phyloP scores from a whole-genome alignment of 53 echinoderm and acorn worm species.

The Crossaster papposus region DNA sequence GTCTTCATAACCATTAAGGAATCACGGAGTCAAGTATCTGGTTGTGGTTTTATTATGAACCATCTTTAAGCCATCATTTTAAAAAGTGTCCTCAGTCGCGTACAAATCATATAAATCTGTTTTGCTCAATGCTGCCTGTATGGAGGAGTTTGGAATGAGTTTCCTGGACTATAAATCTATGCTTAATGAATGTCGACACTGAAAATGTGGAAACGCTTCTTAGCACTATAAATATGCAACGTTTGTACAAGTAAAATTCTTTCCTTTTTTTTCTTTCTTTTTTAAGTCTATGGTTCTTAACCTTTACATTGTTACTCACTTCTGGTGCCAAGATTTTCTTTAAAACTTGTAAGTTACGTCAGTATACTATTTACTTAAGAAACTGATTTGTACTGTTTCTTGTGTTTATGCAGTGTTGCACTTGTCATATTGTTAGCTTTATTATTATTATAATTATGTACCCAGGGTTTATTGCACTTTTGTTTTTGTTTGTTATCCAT shows the following conservation, averaged over 20 bases:
- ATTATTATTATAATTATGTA: background rate
- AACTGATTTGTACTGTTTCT: background rate
- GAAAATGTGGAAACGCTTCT: background rate
- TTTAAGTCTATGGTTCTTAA: background rate
- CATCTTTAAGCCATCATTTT: too few species aligned
- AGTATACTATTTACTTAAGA: background rate
- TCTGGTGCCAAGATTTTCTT: background rate
- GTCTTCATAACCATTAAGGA: background rate
- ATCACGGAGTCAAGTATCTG: background rate
- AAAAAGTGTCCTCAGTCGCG: too few species aligned
- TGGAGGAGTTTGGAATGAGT: background rate
- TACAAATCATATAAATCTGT: too few species aligned
- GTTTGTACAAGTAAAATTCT: background rate
- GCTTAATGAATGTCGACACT: background rate
- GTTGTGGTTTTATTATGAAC: background rate
- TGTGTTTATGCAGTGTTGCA: background rate
- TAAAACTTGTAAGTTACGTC: background rate
- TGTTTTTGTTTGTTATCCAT: background rate
- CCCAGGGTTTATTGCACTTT: background rate
- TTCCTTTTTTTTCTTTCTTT: background rate
- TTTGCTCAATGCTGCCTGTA: background rate
- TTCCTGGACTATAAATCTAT: background rate
- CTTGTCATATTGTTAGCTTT: background rate
- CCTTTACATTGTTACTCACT: background rate
- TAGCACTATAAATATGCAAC: background rate